Base-by-base conservation (phyloP, 2,888 invertebrate species). In the Entomobrya multifasciata region DNA sequence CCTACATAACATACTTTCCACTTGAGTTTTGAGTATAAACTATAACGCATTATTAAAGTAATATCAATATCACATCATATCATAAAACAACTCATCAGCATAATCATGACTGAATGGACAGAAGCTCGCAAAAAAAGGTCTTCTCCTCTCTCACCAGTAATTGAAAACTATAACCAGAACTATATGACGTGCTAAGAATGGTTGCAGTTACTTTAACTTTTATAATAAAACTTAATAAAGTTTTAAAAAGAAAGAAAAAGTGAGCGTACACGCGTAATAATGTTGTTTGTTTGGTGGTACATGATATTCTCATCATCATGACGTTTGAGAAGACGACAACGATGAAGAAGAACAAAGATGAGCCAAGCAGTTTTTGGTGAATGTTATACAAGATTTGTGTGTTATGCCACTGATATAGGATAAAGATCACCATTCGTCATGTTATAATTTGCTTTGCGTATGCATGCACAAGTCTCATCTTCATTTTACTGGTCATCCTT, bases 101-200 rank as follows among this genome's bases (percentile, higher is more conserved):
- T 80, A 80, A 67, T 80, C 65, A 67, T 67, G 79, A 80, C 27
- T 36, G 22, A 49, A n/a, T n/a, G n/a, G n/a, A 80, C 79, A 80
- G 79, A 49, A 80, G 79, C 67, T n/a, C n/a, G n/a, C n/a, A n/a
- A 67, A 11, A 20, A 41, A n/a, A 65, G 41, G 17, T 20, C 20
- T 55, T 55, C 20, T 55, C 3, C 17, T n/a, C n/a, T n/a, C n/a
- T n/a, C n/a, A n/a, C n/a, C n/a, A n/a, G n/a, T n/a, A n/a, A n/a
- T n/a, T n/a, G n/a, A n/a, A n/a, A n/a, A n/a, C n/a, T n/a, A n/a
- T n/a, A n/a, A n/a, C n/a, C n/a, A n/a, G n/a, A n/a, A n/a, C n/a
- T n/a, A n/a, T n/a, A n/a, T n/a, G n/a, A n/a, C n/a, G n/a, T n/a
- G n/a, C n/a, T n/a, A n/a, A n/a, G n/a, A n/a, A n/a, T n/a, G n/a